Percentiles rank a stretch among this genome's conserved stretches.
Evolutionary conservation across 1,140 invertebrate species (phyloP).

Genomic region (Bombus polaris): DNA sequence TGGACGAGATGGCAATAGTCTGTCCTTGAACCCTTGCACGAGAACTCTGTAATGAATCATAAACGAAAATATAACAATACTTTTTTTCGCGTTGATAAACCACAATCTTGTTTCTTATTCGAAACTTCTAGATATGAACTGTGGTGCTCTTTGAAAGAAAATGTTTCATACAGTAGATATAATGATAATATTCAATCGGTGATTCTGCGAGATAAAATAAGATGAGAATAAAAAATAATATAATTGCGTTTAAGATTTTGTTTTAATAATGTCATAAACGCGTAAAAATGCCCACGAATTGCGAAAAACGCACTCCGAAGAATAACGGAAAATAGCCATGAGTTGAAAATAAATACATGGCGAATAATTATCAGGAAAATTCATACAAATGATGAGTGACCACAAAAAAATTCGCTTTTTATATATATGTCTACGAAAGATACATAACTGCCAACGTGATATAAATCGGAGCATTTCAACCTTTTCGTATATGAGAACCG

Average conservation of each 20-base stretch:
- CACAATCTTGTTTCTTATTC: not conserved
- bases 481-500: no score
- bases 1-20: not conserved
- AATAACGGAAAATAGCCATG: no score
- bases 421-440: no score
- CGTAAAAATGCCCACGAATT: not conserved
- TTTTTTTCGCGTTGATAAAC: no score
- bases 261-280: not conserved
- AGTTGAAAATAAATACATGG: not conserved
- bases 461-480: no score
- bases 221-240: not conserved
- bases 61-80: not conserved
- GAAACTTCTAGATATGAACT: not conserved
- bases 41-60: constrained; percentile 1
- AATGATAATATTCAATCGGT: not conserved
- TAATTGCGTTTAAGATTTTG: not conserved
- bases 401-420: not conserved
- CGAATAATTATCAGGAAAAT: not conserved
- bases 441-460: no score
- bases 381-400: not conserved
- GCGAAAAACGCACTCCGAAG: not conserved
- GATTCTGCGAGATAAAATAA: not conserved
- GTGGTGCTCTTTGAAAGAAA: not conserved
- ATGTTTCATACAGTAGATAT: not conserved
- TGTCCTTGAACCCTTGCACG: not conserved